These are phyloP conservation scores for Phalacrocorax carbo DNA, from an alignment of 2,113 vertebrate genomes.

Conservation along the genomic window DNA sequence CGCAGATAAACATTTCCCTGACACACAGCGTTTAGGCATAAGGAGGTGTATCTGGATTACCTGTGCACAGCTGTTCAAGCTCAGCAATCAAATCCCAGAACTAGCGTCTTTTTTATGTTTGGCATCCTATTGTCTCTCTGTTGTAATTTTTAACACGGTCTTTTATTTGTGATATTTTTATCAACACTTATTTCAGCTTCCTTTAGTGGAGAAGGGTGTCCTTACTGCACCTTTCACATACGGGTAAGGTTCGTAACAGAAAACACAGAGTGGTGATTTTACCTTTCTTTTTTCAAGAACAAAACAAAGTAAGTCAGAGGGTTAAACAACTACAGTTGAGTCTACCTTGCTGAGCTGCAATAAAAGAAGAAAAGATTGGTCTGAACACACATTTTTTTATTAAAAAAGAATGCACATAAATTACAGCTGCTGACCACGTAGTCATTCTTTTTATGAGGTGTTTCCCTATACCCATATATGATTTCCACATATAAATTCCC, in stretches of 20 bases:
- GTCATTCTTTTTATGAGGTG: conserved; percentile 52
- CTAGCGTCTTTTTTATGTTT: neutral
- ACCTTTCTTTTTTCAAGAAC: neutral
- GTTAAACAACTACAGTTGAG: conserved; percentile 1
- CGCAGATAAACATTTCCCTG: neutral
- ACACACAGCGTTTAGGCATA: neutral
- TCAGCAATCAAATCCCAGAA: neutral
- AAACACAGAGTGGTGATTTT: neutral
- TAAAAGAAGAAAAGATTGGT: neutral
- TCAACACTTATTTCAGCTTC: neutral
- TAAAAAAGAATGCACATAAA: conserved; percentile 40
- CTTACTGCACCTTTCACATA: neutral
- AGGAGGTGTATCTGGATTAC: neutral
- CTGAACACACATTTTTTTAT: neutral
- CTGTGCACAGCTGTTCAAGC: neutral
- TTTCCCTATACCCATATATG: conserved; percentile 31
- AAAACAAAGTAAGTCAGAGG: neutral
- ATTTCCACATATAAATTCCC: conserved; percentile 51
- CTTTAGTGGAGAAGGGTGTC: neutral
- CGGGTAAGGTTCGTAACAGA: neutral
- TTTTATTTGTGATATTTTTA: neutral
- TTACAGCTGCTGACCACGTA: conserved; percentile 35
- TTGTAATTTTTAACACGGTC: neutral
- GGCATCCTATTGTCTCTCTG: neutral
- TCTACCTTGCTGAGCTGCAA: conserved; percentile 1